Base-by-base conservation (phyloP, 2,888 invertebrate species). In the Hydropsyche betteni region DNA sequence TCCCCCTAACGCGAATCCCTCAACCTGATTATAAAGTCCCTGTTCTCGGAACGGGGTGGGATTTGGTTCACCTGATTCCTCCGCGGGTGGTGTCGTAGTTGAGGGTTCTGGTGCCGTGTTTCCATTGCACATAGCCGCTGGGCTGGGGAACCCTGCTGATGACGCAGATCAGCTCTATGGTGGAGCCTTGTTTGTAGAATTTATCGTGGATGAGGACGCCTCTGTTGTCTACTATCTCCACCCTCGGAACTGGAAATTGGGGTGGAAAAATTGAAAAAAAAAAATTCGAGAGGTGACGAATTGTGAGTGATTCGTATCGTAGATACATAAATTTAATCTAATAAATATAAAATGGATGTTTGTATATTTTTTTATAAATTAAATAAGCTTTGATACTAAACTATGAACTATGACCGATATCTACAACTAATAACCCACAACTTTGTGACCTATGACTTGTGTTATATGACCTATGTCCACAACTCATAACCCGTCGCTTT, bases 111-210 rank as follows among this genome's bases (percentile, higher is more conserved):
- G 87, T 84, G 68, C 91, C 90, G 82, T 92, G 91, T 79, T 88
- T 89, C 92, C 92, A 92, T 81, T 90, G 89, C 80, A 92, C 90
- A 82, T 89, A 90, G 74, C 89, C 89, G 76, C 89, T 88, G 51
- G 90, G 89, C 81, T 90, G 89, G 52, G 91, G 91, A 81, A 91
- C 89, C 84, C 90, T 90, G 81, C 90, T 90, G 84, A 92, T 90
- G 82, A 90, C 89, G 83, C 92, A 92, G 83, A 90, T 90, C 80
- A 92, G 86, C 83, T 91, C 91, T 82, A 91, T 91, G 80, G 91
- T 91, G 82, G 90, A 90, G 78, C 91, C 91, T 76, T 90, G 88
- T 84, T 91, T 91, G 85, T 91, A 91, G 83, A 90, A 91, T 84
- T 91, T 91, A 83, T 91, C 91, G 76, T 88, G 88, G 64, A 90